Percentiles rank a stretch among this genome's conserved stretches.
Evolutionary conservation across 2,113 vertebrate species (phyloP).

Genomic region (Herpetotheres cachinnans): DNA sequence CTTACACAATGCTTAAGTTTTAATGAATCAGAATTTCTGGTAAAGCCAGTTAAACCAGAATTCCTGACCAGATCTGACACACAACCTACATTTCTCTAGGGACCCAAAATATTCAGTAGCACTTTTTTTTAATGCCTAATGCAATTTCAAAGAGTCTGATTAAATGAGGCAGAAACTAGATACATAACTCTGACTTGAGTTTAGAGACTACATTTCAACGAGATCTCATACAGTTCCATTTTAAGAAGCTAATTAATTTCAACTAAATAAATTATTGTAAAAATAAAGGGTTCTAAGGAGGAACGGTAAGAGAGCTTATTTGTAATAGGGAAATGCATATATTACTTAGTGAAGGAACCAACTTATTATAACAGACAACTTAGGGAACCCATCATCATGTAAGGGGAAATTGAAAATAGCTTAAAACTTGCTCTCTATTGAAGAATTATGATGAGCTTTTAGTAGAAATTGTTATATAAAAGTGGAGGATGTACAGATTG

Average conservation of each 20-base stretch:
- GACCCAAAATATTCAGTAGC: neutral
- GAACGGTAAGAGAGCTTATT: neutral
- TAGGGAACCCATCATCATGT: neutral
- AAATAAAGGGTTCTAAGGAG: neutral
- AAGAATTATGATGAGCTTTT: neutral
- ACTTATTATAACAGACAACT: neutral
- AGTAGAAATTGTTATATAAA: neutral
- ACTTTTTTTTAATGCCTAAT: neutral
- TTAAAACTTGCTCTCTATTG: neutral
- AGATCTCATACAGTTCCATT: neutral
- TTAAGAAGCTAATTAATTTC: neutral
- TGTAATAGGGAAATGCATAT: neutral
- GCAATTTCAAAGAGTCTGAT: neutral
- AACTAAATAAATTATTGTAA: neutral
- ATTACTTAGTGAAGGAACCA: neutral
- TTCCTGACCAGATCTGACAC: neutral
- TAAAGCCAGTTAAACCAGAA: neutral
- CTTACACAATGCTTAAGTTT: neutral
- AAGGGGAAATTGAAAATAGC: neutral
- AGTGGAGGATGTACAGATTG: neutral
- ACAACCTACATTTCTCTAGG: neutral
- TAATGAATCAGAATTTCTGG: neutral
- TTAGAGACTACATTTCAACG: neutral
- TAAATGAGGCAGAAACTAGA: neutral
- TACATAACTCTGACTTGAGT: neutral